phyloP scores from a whole-genome alignment of 2,888 invertebrate species.

The Diarsia mendica region DNA sequence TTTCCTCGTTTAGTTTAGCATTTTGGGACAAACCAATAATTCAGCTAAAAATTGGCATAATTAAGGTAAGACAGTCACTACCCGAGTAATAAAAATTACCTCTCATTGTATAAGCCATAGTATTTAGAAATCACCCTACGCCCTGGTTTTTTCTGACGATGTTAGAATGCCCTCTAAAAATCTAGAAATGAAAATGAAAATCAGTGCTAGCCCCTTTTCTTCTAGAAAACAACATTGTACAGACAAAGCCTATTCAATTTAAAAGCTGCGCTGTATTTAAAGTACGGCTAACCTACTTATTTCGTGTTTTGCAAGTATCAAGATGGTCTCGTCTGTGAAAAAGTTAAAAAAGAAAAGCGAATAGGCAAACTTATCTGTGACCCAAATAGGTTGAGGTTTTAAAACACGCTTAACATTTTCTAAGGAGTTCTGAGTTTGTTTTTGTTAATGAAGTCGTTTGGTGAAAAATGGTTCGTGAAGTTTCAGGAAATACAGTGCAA shows the following conservation, averaged over 20 bases:
- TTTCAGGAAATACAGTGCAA: constrained; percentile 4
- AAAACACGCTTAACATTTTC: constrained; percentile 50
- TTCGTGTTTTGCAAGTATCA: constrained; percentile 53
- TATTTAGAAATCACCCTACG: background rate
- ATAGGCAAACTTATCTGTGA: constrained; percentile 56
- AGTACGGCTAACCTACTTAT: constrained; percentile 57
- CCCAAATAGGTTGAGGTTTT: constrained; percentile 57
- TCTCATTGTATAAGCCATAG: too few species aligned
- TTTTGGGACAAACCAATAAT: background rate
- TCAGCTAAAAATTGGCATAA: background rate
- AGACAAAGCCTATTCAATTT: constrained; percentile 45
- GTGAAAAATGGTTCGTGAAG: constrained; percentile 2
- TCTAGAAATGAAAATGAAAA: constrained; percentile 29
- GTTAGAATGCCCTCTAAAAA: background rate
- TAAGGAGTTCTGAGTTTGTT: constrained; percentile 29
- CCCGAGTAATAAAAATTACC: background rate
- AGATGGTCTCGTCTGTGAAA: constrained; percentile 44
- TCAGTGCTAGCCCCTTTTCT: background rate
- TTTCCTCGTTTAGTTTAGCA: background rate
- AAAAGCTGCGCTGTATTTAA: constrained; percentile 53
- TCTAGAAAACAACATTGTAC: constrained; percentile 23
- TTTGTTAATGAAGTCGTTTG: constrained; percentile 35
- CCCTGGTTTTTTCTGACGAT: background rate
- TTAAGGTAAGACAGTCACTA: background rate
- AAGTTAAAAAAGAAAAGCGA: constrained; percentile 56